A percentile compares a stretch with the other conserved stretches of the same genome.
These are phyloP conservation scores for Pristionchus maxplancki DNA, from an alignment of 2,888 invertebrate genomes.

Conservation along the genomic window DNA sequence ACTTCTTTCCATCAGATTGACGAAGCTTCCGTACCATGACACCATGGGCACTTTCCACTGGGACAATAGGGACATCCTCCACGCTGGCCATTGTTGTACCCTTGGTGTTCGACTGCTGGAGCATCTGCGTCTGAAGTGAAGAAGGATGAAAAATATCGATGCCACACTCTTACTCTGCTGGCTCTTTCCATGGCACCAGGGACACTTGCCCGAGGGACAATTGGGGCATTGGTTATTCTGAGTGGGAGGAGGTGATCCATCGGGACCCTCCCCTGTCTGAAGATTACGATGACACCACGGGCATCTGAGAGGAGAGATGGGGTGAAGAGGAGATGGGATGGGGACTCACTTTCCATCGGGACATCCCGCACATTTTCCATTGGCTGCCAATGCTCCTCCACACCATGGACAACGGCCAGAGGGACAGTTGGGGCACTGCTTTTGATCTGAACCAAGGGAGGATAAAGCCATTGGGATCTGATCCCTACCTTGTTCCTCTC, in stretches of 20 bases:
- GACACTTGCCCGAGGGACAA: constrained; percentile 50
- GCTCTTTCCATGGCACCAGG: constrained; percentile 47
- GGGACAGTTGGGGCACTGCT: constrained; percentile 47
- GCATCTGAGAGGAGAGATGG: constrained; percentile 20
- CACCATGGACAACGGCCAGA: constrained; percentile 50
- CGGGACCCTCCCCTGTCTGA: constrained; percentile 33
- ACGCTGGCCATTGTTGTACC: constrained; percentile 48
- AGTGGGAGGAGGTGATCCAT: constrained; percentile 40
- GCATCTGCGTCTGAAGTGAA: constrained; percentile 16
- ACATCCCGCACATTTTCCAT: constrained; percentile 45
- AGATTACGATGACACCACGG: constrained; percentile 53
- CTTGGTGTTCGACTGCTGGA: neutral
- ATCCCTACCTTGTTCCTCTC: neutral
- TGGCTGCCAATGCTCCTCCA: neutral
- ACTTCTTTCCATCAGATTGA: neutral
- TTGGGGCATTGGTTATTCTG: constrained; percentile 27
- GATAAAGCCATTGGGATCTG: neutral
- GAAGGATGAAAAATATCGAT: neutral
- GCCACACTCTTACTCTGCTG: neutral
- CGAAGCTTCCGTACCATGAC: constrained; percentile 1
- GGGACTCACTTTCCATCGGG: constrained; percentile 36
- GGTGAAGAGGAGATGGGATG: neutral
- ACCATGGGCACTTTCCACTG: constrained; percentile 51
- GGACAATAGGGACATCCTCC: constrained; percentile 52
- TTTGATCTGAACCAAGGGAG: neutral